These are phyloP conservation scores for Dendrolimus kikuchii DNA, from an alignment of 1,140 invertebrate genomes.

Conservation along the genomic window DNA sequence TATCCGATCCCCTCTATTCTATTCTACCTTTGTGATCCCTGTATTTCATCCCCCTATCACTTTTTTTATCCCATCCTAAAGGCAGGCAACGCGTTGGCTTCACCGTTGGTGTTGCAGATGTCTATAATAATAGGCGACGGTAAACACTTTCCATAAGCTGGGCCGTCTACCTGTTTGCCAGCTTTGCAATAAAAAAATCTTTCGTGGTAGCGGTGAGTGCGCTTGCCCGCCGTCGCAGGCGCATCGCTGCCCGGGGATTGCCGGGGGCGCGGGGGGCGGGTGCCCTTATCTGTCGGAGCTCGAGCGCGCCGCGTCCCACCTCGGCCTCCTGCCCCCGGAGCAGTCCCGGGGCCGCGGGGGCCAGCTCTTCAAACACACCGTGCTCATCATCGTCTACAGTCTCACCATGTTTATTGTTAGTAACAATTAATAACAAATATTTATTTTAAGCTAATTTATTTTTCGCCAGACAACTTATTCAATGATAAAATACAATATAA, in stretches of 20 bases:
- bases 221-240: conserved; percentile 41
- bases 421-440: conserved; percentile 10
- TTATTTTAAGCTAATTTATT: neutral
- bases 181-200: too few species aligned
- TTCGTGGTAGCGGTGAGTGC: conserved; percentile 34
- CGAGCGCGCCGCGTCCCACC: conserved; percentile 39
- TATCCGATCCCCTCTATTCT: too few species aligned
- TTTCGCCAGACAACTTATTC: too few species aligned
- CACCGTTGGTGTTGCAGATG: too few species aligned
- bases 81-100: too few species aligned
- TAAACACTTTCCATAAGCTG: too few species aligned
- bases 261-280: conserved; percentile 25
- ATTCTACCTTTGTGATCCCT: too few species aligned
- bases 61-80: too few species aligned
- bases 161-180: too few species aligned
- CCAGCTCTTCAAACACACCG: conserved; percentile 86
- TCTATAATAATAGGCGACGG: too few species aligned
- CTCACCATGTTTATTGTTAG: conserved; percentile 92
- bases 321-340: conserved; percentile 56
- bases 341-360: conserved; percentile 49
- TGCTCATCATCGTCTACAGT: conserved; percentile 85
- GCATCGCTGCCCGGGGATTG: conserved; percentile 25
- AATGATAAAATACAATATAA: too few species aligned
- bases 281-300: conserved; percentile 49
- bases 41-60: too few species aligned